These are phyloP conservation scores for Passerculus sandwichensis DNA, from an alignment of 2,797 vertebrate genomes.

Conservation along the genomic window DNA sequence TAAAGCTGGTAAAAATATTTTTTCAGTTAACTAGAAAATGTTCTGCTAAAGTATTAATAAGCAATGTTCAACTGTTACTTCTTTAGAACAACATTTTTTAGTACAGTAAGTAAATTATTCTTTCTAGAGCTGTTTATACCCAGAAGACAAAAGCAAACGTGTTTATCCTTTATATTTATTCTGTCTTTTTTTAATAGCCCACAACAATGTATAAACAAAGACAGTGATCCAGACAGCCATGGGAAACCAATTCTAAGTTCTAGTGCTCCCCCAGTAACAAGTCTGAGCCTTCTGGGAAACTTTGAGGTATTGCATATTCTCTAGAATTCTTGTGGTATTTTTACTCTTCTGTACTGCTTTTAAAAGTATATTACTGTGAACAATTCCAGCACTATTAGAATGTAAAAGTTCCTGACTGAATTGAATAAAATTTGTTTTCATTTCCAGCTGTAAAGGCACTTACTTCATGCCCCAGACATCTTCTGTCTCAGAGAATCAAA, in stretches of 20 bases:
- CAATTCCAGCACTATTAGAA: not conserved
- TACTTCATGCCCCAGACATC: not conserved
- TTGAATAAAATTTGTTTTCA: slow-evolving; percentile 24
- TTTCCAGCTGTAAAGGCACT: not conserved
- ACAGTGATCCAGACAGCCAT: slow-evolving; percentile 82
- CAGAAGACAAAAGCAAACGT: slow-evolving; percentile 24
- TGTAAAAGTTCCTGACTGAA: slow-evolving; percentile 7
- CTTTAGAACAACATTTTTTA: not conserved
- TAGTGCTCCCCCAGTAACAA: slow-evolving; percentile 91
- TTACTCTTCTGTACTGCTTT: slow-evolving; percentile 13
- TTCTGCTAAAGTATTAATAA: not conserved
- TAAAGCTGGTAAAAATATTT: not conserved
- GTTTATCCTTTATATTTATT: slow-evolving; percentile 44
- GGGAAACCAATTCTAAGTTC: slow-evolving; percentile 90
- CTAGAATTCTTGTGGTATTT: slow-evolving; percentile 38
- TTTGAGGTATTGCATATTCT: slow-evolving; percentile 89
- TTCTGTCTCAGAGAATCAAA: not conserved
- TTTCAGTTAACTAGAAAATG: not conserved
- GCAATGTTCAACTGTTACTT: not conserved
- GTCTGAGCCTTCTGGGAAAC: slow-evolving; percentile 97
- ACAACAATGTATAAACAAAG: slow-evolving; percentile 84
- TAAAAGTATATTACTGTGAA: not conserved
- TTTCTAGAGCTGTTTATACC: slow-evolving; percentile 7
- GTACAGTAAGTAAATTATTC: not conserved
- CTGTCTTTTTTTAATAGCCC: slow-evolving; percentile 74